These are phyloP conservation scores for Aurelia sp. DNA, from an alignment of 30 jellyfish, hydroid and myxozoan genomes.

Conservation along the genomic window DNA sequence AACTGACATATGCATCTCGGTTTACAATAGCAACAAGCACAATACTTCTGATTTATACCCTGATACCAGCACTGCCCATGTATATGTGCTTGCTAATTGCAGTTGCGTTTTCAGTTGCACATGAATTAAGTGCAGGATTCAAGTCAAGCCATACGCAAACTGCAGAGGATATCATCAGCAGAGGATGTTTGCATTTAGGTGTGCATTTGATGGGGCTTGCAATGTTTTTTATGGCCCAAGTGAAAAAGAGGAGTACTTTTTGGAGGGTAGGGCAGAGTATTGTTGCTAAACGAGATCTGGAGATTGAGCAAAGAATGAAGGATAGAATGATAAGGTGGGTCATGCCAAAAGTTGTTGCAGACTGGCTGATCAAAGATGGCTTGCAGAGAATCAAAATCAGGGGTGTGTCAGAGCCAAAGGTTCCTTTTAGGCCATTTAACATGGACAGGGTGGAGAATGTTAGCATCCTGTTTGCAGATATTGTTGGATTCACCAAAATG, in stretches of 20 bases:
- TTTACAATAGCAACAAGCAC: slow-evolving; percentile 92
- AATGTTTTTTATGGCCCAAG: slow-evolving; percentile 97
- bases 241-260: slow-evolving; percentile 92
- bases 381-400: slow-evolving; percentile 69
- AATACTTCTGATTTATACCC: slow-evolving; percentile 86
- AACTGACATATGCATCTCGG: slow-evolving; percentile 90
- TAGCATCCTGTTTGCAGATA: slow-evolving; percentile 97
- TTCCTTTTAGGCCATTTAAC: slow-evolving; percentile 94
- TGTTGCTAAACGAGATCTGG: slow-evolving; percentile 97
- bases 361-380: slow-evolving; percentile 93
- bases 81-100: slow-evolving; percentile 90
- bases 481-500: slow-evolving; percentile 99
- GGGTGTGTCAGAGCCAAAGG: slow-evolving; percentile 85
- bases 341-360: slow-evolving; percentile 99
- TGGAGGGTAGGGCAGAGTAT: slow-evolving; percentile 99
- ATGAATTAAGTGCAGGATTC: slow-evolving; percentile 84
- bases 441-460: slow-evolving; percentile 97
- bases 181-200: slow-evolving; percentile 82
- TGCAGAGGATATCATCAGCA: slow-evolving; percentile 45
- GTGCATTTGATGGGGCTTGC: slow-evolving; percentile 96
- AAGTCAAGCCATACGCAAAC: slow-evolving; percentile 1
- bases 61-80: slow-evolving; percentile 98
- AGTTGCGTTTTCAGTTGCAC: slow-evolving; percentile 82
- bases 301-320: slow-evolving; percentile 87
- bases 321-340: slow-evolving; percentile 98